Evolutionary conservation across 35 echinoderm and acorn worm genomes (phyloP), one percentile per base, ranked within the genome.

Genomic region (Amphiura filiformis): DNA sequence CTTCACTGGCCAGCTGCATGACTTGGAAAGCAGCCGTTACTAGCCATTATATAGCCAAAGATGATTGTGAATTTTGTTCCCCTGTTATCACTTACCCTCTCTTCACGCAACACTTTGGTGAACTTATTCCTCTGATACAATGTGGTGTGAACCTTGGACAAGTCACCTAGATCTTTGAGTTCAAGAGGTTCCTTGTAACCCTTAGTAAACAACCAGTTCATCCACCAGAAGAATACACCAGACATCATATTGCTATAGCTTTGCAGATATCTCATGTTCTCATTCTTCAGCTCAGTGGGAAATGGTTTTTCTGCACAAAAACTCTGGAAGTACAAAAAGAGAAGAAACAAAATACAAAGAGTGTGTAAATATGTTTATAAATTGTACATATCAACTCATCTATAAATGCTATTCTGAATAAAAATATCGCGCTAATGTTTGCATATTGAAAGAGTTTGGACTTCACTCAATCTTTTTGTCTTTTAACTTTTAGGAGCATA

Each of bases 171-270:
- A 80, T 99, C 96, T 5, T 65, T 34, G 33, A 99, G 70, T 84
- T 99, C 96, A 32, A 99, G 37, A 1, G 87, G 75, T n/a, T 52
- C 39, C 76, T 99, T 94, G 87, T 92, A 99, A 14, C 96, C 96
- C 15, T 78, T 79, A 20, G 40, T 80, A 65, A 99, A 94, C 64
- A 99, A 56, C 87, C 93, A 92, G 57, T 99, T 99, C 47, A 99
- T 82, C 96, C 96, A 99, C 87, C 87, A 92, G 79, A 87, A 99
- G 75, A 94, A 78, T 28, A 82, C 78, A 0, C 86, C 85, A 0
- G 96, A 94, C 26, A 94, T 70, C 0, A 99, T 78, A 75, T 91
- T 99, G 35, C 90, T 88, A 76, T 99, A 99, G 32, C 87, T 87
- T 65, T 99, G 90, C 4, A 92, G 83, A 78, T 86, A 99, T 30